A percentile compares a stretch with the other conserved stretches of the same genome.
Evolutionary conservation across 92 coral and sea anemone species (phyloP).

Genomic region (Zoanthus sociatus): DNA sequence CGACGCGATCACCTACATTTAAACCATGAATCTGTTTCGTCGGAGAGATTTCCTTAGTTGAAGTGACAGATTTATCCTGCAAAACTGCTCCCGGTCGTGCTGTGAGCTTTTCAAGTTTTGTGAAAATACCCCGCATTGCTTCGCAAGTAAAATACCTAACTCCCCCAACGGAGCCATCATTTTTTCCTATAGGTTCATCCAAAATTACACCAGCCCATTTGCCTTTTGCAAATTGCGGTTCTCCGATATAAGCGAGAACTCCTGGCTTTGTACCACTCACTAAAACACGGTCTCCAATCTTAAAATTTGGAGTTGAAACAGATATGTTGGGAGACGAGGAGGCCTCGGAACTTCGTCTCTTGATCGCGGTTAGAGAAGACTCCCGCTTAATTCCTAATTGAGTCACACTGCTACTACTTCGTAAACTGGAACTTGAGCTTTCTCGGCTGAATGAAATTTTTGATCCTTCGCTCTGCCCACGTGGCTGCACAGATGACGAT

Average conservation of each 20-base stretch:
- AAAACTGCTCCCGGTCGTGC: slow-evolving; percentile 77
- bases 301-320: slow-evolving; percentile 72
- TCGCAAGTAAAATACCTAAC: slow-evolving; percentile 91
- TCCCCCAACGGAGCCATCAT: slow-evolving; percentile 97
- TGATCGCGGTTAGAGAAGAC: slow-evolving; percentile 52
- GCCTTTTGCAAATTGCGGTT: slow-evolving; percentile 97
- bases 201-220: slow-evolving; percentile 96
- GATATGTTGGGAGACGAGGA: slow-evolving; percentile 60
- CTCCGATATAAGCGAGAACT: slow-evolving; percentile 92
- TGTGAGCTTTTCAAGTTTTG: slow-evolving; percentile 89
- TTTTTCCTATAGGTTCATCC: slow-evolving; percentile 93
- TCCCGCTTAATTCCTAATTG: slow-evolving; percentile 52
- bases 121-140: slow-evolving; percentile 88
- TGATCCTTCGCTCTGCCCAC: slow-evolving; percentile 77
- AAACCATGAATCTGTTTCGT: slow-evolving; percentile 62
- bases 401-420: slow-evolving; percentile 72
- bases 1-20: slow-evolving; percentile 92
- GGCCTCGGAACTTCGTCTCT: slow-evolving; percentile 65
- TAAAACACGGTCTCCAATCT: slow-evolving; percentile 96
- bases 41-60: slow-evolving; percentile 22
- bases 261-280: slow-evolving; percentile 93
- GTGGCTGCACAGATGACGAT: slow-evolving; percentile 50
- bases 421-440: slow-evolving; percentile 83
- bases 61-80: slow-evolving; percentile 49
- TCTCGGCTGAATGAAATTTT: slow-evolving; percentile 79